Percentiles rank a stretch among this genome's conserved stretches.
Evolutionary conservation across 1,140 invertebrate genomes (phyloP).

Genomic region (Ceratina calcarata): DNA sequence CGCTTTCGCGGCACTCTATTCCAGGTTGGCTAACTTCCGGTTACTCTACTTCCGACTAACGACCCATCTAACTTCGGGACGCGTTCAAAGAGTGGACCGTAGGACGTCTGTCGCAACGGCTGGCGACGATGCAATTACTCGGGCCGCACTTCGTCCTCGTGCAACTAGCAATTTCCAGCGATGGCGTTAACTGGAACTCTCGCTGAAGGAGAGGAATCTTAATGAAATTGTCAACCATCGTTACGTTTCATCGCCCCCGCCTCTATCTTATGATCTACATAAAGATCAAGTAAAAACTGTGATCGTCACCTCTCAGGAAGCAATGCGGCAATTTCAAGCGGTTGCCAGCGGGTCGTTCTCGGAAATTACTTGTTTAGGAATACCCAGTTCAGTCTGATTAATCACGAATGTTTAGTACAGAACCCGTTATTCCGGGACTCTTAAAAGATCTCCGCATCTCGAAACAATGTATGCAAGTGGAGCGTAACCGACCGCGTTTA

Average conservation of each 20-base stretch:
- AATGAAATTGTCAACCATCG: constrained; percentile 35
- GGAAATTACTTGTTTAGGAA: too few species aligned
- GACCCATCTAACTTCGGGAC: constrained; percentile 48
- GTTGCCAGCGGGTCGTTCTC: too few species aligned
- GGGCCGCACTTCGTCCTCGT: constrained; percentile 8
- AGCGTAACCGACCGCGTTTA: not conserved
- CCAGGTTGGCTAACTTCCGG: constrained; percentile 43
- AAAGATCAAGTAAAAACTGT: too few species aligned
- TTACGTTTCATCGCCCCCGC: not conserved
- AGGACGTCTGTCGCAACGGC: constrained; percentile 37
- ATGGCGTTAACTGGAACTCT: constrained; percentile 36
- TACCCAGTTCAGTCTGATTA: not conserved
- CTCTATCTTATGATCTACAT: too few species aligned
- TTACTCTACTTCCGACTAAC: constrained; percentile 43
- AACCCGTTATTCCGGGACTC: not conserved
- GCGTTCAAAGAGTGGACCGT: constrained; percentile 42
- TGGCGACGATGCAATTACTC: constrained; percentile 47
- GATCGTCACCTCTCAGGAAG: too few species aligned
- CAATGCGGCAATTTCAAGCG: too few species aligned
- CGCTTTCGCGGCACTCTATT: not conserved
- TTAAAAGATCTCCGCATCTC: not conserved
- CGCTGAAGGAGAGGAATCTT: constrained; percentile 22
- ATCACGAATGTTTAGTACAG: not conserved
- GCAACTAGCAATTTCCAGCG: constrained; percentile 44
- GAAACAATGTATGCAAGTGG: not conserved